Evolutionary conservation across 2,888 invertebrate genomes (phyloP), one percentile per base, ranked within the genome.

Genomic region (Frankliniella fusca): DNA sequence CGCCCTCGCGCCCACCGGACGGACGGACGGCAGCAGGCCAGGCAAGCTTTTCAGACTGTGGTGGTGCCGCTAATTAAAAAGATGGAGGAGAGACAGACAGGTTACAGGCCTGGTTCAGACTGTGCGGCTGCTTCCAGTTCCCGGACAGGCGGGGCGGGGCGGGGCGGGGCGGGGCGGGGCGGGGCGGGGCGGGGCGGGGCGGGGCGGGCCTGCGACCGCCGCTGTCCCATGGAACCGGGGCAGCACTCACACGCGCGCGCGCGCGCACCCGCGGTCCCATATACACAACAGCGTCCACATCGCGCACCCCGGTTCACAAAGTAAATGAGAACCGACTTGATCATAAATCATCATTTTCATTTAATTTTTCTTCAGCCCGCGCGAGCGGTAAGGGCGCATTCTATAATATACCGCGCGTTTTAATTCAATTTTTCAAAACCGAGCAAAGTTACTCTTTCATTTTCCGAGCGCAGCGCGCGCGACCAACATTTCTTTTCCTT

Each of bases 161-260:
- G 38, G 38, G 38, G 38, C 38, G 3, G 38, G 3, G 38, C n/a
- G n/a, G n/a, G 54, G 54, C 10, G 54, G 7, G 54, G 54, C 50
- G 10, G 50, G 50, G 15, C 50, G 10, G 50, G 50, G 50, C 50
- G 15, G 50, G 15, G 10, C 15, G 9, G 54, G 12, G 54, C 10
- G 54, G 3, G 54, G 54, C 20, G 54, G 8, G 70, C 27, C 11
- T 23, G 70, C 70, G 70, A 23, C 70, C 12, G 70, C 54, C 54
- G 5, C 10, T 76, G 70, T 76, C 70, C 70, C 70, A 76, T 76
- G 70, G 23, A 76, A 76, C 70, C 70, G 70, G 70, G 70, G 27
- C 70, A 61, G 61, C n/a, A 27, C 70, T 23, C 70, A 38, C 38
- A 38, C 38, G 38, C 38, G 38, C 38, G 38, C 38, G 38, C 38